A percentile compares a stretch with the other conserved stretches of the same genome.
Evolutionary conservation across 2,797 vertebrate genomes (phyloP).

Genomic region (Eulemur rubriventer): DNA sequence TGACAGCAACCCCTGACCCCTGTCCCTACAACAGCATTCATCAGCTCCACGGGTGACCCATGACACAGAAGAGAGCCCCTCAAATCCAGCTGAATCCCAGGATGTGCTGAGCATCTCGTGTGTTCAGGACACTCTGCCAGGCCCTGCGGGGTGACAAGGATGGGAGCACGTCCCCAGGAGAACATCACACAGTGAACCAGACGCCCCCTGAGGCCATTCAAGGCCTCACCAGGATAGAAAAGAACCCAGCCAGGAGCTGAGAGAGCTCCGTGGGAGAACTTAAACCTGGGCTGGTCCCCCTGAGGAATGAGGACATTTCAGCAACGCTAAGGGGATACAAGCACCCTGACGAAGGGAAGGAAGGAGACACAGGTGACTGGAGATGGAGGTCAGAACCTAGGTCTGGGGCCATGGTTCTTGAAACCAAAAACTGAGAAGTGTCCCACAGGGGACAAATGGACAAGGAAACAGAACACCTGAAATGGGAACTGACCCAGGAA

Average conservation of each 20-base stretch:
- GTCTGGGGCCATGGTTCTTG: not conserved
- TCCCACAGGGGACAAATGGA: fast-evolving
- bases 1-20: not conserved
- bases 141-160: fast-evolving
- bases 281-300: fast-evolving
- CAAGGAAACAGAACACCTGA: not conserved
- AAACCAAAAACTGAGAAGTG: too few species aligned
- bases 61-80: not conserved
- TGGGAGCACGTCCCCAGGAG: not conserved
- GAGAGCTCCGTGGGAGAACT: not conserved
- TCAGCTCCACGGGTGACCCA: too few species aligned
- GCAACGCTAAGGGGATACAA: too few species aligned
- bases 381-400: not conserved
- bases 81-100: not conserved
- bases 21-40: not conserved
- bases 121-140: not conserved
- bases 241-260: not conserved
- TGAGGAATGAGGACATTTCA: not conserved
- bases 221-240: not conserved
- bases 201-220: not conserved
- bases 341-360: not conserved
- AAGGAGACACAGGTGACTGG: not conserved
- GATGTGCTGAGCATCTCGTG: fast-evolving
- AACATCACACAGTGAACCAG: not conserved
- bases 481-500: fast-evolving